These are phyloP conservation scores for Blastomussa wellsi DNA, from an alignment of 92 coral and sea anemone species.

Conservation along the genomic window DNA sequence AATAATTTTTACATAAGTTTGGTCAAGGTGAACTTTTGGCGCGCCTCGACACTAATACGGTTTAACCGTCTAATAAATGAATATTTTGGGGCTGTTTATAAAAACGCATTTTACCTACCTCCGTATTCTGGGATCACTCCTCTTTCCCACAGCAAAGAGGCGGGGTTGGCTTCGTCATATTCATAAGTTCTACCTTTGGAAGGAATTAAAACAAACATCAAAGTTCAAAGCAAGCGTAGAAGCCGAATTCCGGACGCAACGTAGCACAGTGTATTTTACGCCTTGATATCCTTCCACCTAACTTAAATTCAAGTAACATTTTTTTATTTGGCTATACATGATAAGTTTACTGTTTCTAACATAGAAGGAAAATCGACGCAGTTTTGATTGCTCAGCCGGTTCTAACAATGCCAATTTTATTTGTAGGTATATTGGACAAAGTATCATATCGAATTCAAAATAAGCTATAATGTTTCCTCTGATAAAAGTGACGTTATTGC, in stretches of 20 bases:
- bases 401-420: no score
- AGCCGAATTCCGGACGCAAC: background rate
- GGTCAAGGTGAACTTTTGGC: background rate
- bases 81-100: background rate
- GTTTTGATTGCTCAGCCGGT: no score
- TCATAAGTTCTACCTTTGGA: background rate
- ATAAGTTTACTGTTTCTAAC: no score
- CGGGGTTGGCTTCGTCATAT: constrained; percentile 13
- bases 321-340: background rate
- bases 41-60: background rate
- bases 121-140: constrained; percentile 32
- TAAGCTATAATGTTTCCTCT: background rate
- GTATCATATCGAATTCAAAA: background rate
- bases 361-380: no score
- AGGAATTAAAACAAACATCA: background rate
- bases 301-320: background rate
- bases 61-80: background rate
- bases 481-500: background rate
- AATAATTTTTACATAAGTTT: background rate
- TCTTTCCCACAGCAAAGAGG: constrained; percentile 19
- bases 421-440: background rate
- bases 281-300: background rate
- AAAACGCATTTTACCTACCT: background rate
- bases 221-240: background rate
- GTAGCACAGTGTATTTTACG: background rate